Evolutionary conservation across 1,140 invertebrate species (phyloP).

Genomic region (Drusus annulatus): DNA sequence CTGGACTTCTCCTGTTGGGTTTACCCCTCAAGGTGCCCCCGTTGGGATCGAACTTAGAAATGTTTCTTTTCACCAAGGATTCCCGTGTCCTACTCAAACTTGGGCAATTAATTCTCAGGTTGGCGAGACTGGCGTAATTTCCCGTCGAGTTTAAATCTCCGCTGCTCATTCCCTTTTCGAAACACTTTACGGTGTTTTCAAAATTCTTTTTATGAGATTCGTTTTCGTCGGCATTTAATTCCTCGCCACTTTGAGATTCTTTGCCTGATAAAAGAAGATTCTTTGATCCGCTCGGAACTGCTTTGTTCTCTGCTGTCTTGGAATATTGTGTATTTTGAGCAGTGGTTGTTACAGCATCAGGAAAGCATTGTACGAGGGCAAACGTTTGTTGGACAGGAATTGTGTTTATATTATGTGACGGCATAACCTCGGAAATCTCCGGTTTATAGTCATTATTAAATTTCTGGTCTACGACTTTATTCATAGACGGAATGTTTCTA

Average conservation of each 20-base stretch:
- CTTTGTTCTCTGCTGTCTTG: neutral
- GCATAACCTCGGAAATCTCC: neutral
- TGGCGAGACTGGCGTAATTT: constrained; percentile 69
- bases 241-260: constrained; percentile 11
- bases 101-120: constrained; percentile 65
- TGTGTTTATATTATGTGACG: neutral
- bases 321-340: constrained; percentile 1
- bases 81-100: constrained; percentile 53
- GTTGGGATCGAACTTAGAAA: constrained; percentile 55
- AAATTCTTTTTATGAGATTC: constrained; percentile 36
- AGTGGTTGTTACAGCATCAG: neutral
- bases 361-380: neutral
- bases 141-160: constrained; percentile 60
- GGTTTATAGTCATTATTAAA: neutral
- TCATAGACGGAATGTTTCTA: constrained; percentile 56
- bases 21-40: constrained; percentile 46
- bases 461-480: neutral
- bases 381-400: neutral
- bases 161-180: constrained; percentile 15
- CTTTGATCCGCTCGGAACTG: neutral
- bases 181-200: constrained; percentile 28
- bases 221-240: neutral
- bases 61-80: constrained; percentile 55
- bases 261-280: neutral
- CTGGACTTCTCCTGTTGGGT: constrained; percentile 51